Base-by-base conservation (phyloP, 2,888 invertebrate species). In the Dromius quadrimaculatus region DNA sequence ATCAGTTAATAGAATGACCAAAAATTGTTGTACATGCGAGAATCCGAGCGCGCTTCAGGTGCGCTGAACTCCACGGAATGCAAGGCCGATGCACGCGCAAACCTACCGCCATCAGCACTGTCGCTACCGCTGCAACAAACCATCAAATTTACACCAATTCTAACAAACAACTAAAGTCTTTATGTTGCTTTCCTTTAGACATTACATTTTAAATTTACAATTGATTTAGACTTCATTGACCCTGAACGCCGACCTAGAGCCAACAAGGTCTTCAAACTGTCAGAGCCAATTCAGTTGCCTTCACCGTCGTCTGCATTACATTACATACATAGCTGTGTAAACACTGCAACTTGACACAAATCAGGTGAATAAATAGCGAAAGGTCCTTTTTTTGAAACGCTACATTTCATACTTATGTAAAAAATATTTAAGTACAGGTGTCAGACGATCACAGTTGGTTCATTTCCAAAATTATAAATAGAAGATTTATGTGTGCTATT, bases 11-110 rank as follows among this genome's bases (percentile, higher is more conserved):
- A n/a, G n/a, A n/a, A n/a, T n/a, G n/a, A n/a, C n/a, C n/a, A n/a
- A n/a, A n/a, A n/a, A n/a, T n/a, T n/a, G n/a, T n/a, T n/a, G n/a
- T n/a, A n/a, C n/a, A n/a, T n/a, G n/a, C n/a, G n/a, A n/a, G n/a
- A n/a, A n/a, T n/a, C n/a, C 54, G 32, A 22, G 62, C 61, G 38
- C 22, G 59, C 45, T 20, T 68, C 68, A 59, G 59, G 68, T 68
- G 59, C 66, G 68, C 43, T 68, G 68, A 68, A 68, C 68, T 68
- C 68, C 59, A 28, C 59, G 68, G 68, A 68, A 68, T 68, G 68
- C 68, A 68, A 68, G 68, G 68, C 68, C 68, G 68, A 68, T 68
- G 68, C 68, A 68, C 59, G 68, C 64, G 32, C n/a, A 43, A 22
- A 19, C 32, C 22, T 20, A 9, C 22, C 28, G 45, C 23, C 28